Conservation (phyloP, 2,888 invertebrate genomes). For the Cephalotes varians region DNA sequence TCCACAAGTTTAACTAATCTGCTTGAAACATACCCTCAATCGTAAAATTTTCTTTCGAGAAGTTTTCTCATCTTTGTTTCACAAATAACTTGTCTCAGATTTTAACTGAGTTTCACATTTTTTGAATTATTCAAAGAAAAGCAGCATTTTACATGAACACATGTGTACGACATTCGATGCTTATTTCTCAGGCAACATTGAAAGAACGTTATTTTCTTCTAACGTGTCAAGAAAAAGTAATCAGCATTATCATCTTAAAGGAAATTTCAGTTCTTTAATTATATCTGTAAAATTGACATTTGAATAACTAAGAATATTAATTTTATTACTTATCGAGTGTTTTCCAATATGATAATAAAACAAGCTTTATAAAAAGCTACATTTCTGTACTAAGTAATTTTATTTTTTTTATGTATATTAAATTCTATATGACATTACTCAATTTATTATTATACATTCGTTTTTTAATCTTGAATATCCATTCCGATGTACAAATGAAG, state of each 20-base stretch:
- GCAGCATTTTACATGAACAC: conserved; percentile 7
- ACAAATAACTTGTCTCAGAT: neutral
- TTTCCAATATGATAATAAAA: neutral
- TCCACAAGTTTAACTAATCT: neutral
- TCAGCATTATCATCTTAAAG: neutral
- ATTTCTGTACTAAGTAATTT: neutral
- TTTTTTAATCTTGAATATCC: neutral
- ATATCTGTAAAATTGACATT: neutral
- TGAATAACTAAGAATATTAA: neutral
- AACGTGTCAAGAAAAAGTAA: neutral
- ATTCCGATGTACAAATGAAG: neutral
- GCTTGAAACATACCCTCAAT: neutral
- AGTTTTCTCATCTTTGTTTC: neutral
- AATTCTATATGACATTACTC: neutral
- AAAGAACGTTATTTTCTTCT: neutral
- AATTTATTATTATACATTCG: neutral
- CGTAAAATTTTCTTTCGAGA: neutral
- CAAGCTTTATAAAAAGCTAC: neutral
- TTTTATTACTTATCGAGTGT: neutral
- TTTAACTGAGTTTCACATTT: neutral
- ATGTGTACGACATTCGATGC: conserved; percentile 10
- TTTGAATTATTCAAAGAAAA: neutral
- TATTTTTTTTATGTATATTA: neutral
- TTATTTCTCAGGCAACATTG: neutral
- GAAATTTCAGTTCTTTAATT: conserved; percentile 6